Conservation (phyloP, 2,113 vertebrate genomes). For the Acanthochromis polyacanthus region DNA sequence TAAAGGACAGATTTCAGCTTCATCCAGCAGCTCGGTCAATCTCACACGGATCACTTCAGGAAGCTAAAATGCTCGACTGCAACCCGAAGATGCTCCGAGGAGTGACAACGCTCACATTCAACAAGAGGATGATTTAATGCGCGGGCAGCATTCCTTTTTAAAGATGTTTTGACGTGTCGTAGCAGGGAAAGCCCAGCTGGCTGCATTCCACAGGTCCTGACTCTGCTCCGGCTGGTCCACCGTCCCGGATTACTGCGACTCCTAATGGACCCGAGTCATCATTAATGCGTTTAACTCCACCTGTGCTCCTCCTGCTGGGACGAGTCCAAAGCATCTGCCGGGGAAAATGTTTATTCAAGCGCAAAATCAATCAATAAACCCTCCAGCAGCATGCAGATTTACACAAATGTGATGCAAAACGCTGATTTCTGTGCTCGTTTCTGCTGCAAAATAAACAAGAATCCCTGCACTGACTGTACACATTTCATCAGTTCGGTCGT, state of each 20-base stretch:
- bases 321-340: background rate
- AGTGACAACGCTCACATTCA: background rate
- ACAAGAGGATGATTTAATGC: background rate
- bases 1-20: no score
- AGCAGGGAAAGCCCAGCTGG: background rate
- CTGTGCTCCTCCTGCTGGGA: background rate
- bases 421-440: background rate
- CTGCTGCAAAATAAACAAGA: background rate
- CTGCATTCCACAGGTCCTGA: slow-evolving; percentile 18
- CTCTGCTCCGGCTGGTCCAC: background rate
- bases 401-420: background rate
- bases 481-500: slow-evolving; percentile 28
- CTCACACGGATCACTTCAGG: no score
- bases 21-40: no score
- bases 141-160: background rate
- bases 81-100: no score
- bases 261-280: background rate
- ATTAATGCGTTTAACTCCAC: slow-evolving; percentile 1
- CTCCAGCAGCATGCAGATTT: background rate
- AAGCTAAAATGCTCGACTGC: no score
- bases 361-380: background rate
- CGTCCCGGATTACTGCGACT: background rate
- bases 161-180: background rate
- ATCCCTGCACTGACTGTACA: no score
- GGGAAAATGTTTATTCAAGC: background rate